Evolutionary conservation across 1,140 invertebrate species (phyloP), one percentile per base, ranked within the genome.

Genomic region (Drosophila truncata): DNA sequence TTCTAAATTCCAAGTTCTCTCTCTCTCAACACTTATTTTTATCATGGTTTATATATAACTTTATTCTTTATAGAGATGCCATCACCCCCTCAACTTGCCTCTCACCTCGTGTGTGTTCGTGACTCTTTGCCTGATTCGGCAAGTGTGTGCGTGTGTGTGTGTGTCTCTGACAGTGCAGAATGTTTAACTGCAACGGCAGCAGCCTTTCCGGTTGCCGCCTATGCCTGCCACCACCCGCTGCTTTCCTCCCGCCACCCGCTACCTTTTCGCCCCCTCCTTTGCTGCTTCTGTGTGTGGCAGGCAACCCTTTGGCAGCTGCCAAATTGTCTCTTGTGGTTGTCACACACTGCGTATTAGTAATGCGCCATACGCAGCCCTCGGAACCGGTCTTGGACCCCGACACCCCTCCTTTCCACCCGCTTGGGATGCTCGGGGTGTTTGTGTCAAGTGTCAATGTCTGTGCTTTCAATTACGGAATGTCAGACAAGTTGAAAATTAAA

Each of bases 291-390:
- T 39, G 39, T 59, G 20, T 47, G 39, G 67, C 62, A 46, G 67
- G 59, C 60, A 77, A 77, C 84, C 83, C 82, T 88, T 90, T 90
- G 85, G 84, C 85, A 88, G 81, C 85, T 88, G 84, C 84, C 84
- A 88, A 88, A 88, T 88, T 88, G 84, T 88, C 84, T 90, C 85
- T 90, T 88, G 84, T 81, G 84, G 84, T 90, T 90, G 85, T 90
- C 85, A 84, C 84, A 88, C 85, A 88, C 81, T 88, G 84, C 84
- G 84, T 88, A 88, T 88, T 88, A 88, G 84, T 88, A 88, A 88
- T 88, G 84, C 78, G 85, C 85, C 81, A 84, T 81, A 84, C 78
- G 78, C 62, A 55, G 37, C 74, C 47, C 33, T 65, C 58, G 55
- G 50, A 55, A 37, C 33, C 33, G 33, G 33, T 57, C 61, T 54